Conservation (phyloP, 2,888 invertebrate genomes). For the Cantharis rufa region DNA sequence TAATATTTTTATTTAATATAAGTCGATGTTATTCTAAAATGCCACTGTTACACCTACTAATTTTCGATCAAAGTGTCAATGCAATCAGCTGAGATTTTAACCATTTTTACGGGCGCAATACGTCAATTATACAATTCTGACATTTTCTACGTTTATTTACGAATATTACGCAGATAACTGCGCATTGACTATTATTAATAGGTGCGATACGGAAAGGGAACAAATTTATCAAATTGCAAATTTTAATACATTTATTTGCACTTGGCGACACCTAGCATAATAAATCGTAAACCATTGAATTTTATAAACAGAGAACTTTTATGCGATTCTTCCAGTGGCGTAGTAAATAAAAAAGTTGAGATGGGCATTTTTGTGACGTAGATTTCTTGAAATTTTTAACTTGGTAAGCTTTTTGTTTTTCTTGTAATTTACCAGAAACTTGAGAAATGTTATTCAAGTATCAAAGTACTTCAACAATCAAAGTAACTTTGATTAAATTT, state of each 20-base stretch:
- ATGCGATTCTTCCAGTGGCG: not conserved
- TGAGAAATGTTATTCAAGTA: too few species aligned
- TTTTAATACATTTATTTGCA: not conserved
- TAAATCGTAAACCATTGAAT: not conserved
- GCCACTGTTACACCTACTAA: slow-evolving; percentile 34
- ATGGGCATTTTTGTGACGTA: not conserved
- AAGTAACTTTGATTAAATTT: too few species aligned
- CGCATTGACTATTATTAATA: not conserved
- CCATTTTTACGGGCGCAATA: slow-evolving; percentile 14
- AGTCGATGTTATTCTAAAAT: not conserved
- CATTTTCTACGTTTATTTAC: not conserved
- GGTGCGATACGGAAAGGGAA: not conserved
- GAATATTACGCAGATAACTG: not conserved
- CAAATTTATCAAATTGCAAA: not conserved
- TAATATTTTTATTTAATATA: not conserved
- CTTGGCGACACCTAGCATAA: not conserved
- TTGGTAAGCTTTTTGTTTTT: too few species aligned
- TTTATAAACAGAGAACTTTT: not conserved
- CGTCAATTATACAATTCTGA: slow-evolving; percentile 1
- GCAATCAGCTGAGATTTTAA: slow-evolving; percentile 30
- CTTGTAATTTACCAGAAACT: too few species aligned
- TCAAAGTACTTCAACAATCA: too few species aligned
- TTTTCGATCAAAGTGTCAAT: slow-evolving; percentile 34
- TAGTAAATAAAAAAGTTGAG: not conserved
- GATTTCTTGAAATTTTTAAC: too few species aligned